Conservation (phyloP, 2,113 vertebrate species). For the Cololabis saira region DNA sequence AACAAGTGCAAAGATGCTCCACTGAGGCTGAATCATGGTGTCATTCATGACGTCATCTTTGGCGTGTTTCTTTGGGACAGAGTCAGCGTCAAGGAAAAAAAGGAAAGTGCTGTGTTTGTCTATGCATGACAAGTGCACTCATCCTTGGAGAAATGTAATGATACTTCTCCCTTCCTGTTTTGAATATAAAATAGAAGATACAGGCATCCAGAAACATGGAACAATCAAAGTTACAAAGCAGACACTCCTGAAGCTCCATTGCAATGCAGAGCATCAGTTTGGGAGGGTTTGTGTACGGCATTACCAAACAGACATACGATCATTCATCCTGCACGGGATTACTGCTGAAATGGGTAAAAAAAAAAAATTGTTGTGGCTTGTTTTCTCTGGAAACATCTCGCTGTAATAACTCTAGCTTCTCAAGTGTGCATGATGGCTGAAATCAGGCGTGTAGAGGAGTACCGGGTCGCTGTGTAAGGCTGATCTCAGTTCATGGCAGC, state of each 20-base stretch:
- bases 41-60: conserved; percentile 44
- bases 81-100: conserved; percentile 54
- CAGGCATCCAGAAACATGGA: conserved; percentile 52
- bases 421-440: conserved; percentile 56
- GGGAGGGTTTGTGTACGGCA: conserved; percentile 41
- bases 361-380: conserved; percentile 18
- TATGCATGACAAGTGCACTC: conserved; percentile 54
- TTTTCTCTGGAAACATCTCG: conserved; percentile 19
- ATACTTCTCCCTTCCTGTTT: conserved; percentile 22
- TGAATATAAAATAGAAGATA: conserved; percentile 53
- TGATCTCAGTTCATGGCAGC: conserved; percentile 52
- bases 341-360: conserved; percentile 14
- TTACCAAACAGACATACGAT: conserved; percentile 60
- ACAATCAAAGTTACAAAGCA: conserved; percentile 48
- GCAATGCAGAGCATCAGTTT: conserved; percentile 48
- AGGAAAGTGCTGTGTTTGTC: conserved; percentile 24
- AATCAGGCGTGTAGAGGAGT: conserved; percentile 49
- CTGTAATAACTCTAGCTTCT: conserved; percentile 34
- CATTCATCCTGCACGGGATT: conserved; percentile 33
- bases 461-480: conserved; percentile 47
- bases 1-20: conserved; percentile 31
- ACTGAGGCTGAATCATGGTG: conserved; percentile 61
- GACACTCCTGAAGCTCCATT: conserved; percentile 50
- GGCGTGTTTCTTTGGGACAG: conserved; percentile 37
- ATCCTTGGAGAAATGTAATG: conserved; percentile 58